These are phyloP conservation scores for Microctenopoma steveboyesi DNA, from an alignment of 2,797 vertebrate species.

Conservation along the genomic window DNA sequence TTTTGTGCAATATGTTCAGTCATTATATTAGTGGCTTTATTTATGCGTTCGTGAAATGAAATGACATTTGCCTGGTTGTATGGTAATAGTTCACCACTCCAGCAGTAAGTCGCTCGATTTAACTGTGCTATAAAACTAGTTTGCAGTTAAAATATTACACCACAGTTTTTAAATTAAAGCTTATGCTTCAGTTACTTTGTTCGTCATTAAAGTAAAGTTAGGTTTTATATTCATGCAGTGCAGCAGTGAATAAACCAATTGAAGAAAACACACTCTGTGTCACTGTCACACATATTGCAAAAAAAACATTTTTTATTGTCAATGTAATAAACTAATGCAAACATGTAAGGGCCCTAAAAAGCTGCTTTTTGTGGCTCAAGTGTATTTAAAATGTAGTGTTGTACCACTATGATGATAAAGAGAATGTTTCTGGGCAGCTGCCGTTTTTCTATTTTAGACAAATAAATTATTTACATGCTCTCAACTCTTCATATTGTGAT, in stretches of 20 bases:
- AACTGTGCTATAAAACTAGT: background rate
- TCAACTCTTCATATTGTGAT: background rate
- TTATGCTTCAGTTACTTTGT: background rate
- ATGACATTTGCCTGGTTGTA: background rate
- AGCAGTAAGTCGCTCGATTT: background rate
- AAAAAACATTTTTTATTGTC: background rate
- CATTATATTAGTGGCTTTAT: background rate
- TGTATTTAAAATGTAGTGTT: background rate
- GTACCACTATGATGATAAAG: background rate
- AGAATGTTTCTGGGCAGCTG: background rate
- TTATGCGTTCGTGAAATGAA: background rate
- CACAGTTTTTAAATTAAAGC: background rate
- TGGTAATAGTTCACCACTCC: background rate
- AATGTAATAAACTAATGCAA: slow-evolving; percentile 6
- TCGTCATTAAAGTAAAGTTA: too few relatives aligned
- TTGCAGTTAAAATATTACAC: background rate
- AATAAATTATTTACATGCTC: background rate
- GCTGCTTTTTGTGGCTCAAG: background rate
- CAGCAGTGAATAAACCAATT: background rate
- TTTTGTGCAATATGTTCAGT: background rate
- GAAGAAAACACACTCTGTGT: too few relatives aligned
- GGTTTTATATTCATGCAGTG: background rate
- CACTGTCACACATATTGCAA: background rate
- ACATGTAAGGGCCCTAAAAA: too few relatives aligned
- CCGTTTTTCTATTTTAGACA: background rate